A percentile compares a stretch with the other conserved stretches of the same genome.
phyloP scores from a whole-genome alignment of 2,888 invertebrate species.

The Cephus rjabovi region DNA sequence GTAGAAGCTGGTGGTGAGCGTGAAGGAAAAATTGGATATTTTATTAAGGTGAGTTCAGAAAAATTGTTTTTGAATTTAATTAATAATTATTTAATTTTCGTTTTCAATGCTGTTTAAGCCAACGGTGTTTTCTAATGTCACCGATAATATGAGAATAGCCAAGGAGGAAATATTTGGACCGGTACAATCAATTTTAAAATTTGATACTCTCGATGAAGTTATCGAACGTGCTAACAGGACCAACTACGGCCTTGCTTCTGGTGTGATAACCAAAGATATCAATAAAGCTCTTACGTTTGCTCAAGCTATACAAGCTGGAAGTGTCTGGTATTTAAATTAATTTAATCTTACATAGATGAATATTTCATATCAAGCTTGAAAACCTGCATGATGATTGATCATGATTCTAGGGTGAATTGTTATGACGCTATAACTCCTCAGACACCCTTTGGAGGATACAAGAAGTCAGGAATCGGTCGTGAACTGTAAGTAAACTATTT shows the following conservation, averaged over 20 bases:
- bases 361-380: neutral
- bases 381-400: neutral
- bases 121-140: constrained; percentile 69
- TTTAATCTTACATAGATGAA: constrained; percentile 11
- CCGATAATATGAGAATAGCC: constrained; percentile 70
- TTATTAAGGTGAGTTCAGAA: constrained; percentile 53
- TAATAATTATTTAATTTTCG: neutral
- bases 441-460: constrained; percentile 91
- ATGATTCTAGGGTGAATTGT: constrained; percentile 76
- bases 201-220: constrained; percentile 72
- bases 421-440: constrained; percentile 79
- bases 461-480: constrained; percentile 87
- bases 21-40: constrained; percentile 67
- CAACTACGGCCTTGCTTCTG: constrained; percentile 76
- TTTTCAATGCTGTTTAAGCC: constrained; percentile 55
- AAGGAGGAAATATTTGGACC: constrained; percentile 74
- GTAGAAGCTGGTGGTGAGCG: constrained; percentile 70
- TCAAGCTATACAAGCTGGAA: constrained; percentile 74
- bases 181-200: constrained; percentile 74
- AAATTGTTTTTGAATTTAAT: constrained; percentile 1
- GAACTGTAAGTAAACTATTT: constrained; percentile 68
- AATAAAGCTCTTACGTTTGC: constrained; percentile 70
- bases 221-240: constrained; percentile 74
- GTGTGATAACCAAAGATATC: constrained; percentile 74
- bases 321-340: constrained; percentile 66